Evolutionary conservation across 2,113 vertebrate species (phyloP).

Genomic region (Rhombomys opimus): DNA sequence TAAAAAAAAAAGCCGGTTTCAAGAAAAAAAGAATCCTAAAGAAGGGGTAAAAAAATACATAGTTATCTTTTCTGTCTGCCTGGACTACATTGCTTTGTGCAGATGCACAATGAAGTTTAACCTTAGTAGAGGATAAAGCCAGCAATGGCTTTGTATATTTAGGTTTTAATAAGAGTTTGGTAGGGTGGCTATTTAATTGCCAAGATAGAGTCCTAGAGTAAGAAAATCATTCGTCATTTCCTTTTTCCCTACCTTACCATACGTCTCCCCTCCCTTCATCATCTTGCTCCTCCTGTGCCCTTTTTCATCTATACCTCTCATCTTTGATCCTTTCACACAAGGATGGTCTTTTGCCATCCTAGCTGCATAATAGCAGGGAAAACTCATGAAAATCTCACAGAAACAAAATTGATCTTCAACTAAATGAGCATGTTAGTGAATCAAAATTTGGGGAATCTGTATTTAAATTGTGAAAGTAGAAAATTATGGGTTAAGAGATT

Average conservation of each 20-base stretch:
- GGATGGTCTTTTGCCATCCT: not conserved
- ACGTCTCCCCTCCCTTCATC: not conserved
- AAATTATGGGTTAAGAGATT: constrained; percentile 73
- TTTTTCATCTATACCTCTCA: not conserved
- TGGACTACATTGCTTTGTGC: not conserved
- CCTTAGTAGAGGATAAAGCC: not conserved
- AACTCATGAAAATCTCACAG: constrained; percentile 18
- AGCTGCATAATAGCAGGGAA: not conserved
- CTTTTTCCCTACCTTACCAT: accelerated
- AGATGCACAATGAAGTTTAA: not conserved
- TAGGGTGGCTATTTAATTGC: not conserved
- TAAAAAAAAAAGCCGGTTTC: too few relatives aligned
- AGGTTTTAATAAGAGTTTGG: not conserved
- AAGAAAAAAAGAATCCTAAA: too few relatives aligned
- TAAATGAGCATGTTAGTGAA: constrained; percentile 53
- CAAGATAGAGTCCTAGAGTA: not conserved
- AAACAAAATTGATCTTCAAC: constrained; percentile 59
- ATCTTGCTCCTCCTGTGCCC: not conserved
- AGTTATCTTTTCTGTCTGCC: not conserved
- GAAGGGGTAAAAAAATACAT: not conserved
- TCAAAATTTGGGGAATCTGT: constrained; percentile 49
- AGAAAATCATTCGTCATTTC: not conserved
- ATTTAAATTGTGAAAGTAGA: constrained; percentile 69
- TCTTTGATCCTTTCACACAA: not conserved
- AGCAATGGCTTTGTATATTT: not conserved